A percentile compares a stretch with the other conserved stretches of the same genome.
Conservation (phyloP, 2,113 vertebrate genomes). For the Nymphicus hollandicus region DNA sequence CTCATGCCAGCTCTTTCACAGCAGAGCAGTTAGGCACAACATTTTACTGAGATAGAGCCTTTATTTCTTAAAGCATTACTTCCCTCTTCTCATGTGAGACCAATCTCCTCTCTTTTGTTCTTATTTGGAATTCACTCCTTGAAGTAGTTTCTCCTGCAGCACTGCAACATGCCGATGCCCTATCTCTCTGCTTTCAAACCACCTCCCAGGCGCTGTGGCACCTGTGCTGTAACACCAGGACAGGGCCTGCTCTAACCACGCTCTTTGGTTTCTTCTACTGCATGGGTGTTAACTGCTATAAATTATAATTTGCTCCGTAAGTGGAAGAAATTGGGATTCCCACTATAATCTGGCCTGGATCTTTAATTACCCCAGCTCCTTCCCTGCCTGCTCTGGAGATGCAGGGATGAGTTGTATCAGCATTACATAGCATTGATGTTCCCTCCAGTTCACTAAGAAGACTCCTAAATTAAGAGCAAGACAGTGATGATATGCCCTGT, state of each 20-base stretch:
- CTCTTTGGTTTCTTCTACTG: neutral
- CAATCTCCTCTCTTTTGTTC: neutral
- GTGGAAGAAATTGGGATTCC: neutral
- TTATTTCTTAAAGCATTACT: neutral
- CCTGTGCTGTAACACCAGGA: fast-evolving
- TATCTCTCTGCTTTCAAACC: neutral
- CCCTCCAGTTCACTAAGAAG: neutral
- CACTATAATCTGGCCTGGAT: neutral
- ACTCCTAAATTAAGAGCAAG: neutral
- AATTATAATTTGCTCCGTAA: neutral
- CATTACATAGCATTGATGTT: fast-evolving
- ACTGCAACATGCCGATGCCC: neutral
- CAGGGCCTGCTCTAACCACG: neutral
- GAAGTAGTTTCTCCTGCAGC: neutral
- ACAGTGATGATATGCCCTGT: neutral
- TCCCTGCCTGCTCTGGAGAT: neutral
- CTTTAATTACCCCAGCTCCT: neutral
- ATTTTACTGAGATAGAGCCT: neutral
- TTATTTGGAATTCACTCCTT: neutral
- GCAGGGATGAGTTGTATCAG: neutral
- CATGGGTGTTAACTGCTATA: neutral
- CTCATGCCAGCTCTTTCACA: neutral
- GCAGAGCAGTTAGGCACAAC: neutral
- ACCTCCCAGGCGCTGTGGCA: fast-evolving
- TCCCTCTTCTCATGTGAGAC: neutral